These are phyloP conservation scores for Pachyuromys duprasi DNA, from an alignment of 2,797 vertebrate genomes.

Conservation along the genomic window DNA sequence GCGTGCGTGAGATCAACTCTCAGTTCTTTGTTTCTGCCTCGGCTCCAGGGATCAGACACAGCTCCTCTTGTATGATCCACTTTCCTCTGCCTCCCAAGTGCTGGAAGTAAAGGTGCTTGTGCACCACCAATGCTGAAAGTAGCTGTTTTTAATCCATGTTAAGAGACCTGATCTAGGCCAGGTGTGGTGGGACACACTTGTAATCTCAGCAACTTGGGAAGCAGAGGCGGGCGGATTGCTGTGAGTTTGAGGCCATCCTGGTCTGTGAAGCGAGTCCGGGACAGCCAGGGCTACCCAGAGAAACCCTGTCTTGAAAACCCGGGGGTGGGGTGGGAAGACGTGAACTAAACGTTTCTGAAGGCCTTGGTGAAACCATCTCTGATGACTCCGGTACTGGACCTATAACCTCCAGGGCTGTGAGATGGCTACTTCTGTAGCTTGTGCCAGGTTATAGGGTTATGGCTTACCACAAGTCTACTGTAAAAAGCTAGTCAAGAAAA, in stretches of 20 bases:
- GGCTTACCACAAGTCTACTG: background rate
- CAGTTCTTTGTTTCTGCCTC: background rate
- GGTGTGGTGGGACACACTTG: no score
- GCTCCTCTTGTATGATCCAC: background rate
- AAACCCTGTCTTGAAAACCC: no score
- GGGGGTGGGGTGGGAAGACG: no score
- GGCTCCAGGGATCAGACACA: background rate
- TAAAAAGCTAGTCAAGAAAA: background rate
- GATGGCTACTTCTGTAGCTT: background rate
- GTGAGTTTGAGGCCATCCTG: no score
- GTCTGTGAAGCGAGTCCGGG: no score
- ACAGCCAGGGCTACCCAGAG: no score
- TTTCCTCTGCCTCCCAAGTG: no score
- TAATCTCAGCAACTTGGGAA: no score
- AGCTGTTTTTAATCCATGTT: background rate
- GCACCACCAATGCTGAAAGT: background rate
- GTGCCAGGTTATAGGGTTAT: no score
- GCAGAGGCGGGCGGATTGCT: no score
- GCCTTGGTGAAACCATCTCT: background rate
- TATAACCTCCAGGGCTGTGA: background rate
- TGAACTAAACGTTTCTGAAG: background rate
- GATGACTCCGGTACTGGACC: background rate
- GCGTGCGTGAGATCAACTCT: background rate
- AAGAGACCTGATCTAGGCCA: background rate
- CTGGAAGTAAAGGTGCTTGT: no score